Base-by-base conservation (phyloP, 2,113 vertebrate species). In the Chelonoidis abingdonii region DNA sequence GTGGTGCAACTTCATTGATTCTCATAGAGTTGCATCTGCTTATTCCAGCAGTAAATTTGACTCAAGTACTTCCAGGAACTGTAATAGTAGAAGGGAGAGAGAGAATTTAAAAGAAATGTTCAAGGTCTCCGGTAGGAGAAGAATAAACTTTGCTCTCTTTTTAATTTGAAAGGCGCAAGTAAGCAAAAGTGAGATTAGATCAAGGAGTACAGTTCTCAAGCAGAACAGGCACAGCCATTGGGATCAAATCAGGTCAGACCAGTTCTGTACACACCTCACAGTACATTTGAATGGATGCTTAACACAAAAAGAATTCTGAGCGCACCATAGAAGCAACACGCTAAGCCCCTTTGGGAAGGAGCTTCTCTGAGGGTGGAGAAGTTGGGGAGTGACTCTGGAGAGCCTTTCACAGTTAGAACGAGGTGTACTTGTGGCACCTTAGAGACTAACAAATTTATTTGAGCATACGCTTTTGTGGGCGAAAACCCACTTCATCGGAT, bases 131-230 rank as follows among this genome's bases (percentile, higher is more conserved):
- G 53, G 84, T 80, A 87, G 22, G 86, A 10, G 24, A 89, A 52
- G 75, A 84, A 10, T 84, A 95, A 95, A 95, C 12, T 47, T 65
- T 69, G 56, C 89, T 89, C 78, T 86, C 50, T 69, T 90, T 94
- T 90, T 93, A 90, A 62, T 95, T 96, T 95, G 84, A 90, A 89
- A 88, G 88, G 88, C 27, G 52, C 62, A 84, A 95, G 57, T 90
- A 94, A 97, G 92, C 93, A 93, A 88, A 93, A 13, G 27, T 38
- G 87, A 95, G 97, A 97, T 98, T 95, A 96, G 38, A 97, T 97
- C 95, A 84, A 94, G 62, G 56, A 93, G 35, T 92, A 56, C 92
- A 89, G 89, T 93, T 94, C 62, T 91, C 35, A 80, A 21, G 88
- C 80, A 94, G 72, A 95, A 69, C 84, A 85, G 21, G 72, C 90